phyloP scores from a whole-genome alignment of 2,113 vertebrate genomes.

The Jaculus jaculus region DNA sequence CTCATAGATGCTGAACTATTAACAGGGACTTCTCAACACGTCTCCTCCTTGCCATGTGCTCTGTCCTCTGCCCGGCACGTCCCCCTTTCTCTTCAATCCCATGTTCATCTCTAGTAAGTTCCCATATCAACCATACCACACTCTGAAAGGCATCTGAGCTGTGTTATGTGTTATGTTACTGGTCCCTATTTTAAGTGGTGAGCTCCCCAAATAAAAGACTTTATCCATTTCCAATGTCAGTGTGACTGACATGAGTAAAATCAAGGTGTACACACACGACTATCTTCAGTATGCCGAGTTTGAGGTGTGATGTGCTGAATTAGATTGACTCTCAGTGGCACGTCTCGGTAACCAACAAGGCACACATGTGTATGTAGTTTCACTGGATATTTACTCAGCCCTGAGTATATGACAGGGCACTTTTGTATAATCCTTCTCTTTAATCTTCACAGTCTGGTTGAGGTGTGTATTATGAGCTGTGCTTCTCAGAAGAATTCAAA shows the following conservation, averaged over 20 bases:
- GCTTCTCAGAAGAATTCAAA: conserved; percentile 44
- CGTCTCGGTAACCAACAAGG: neutral
- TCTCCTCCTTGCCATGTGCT: neutral
- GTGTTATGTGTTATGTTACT: too few relatives aligned
- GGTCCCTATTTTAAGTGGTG: neutral
- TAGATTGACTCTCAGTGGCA: neutral
- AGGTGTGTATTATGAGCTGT: neutral
- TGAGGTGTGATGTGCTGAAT: neutral
- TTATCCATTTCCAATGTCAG: neutral
- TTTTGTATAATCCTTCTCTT: conserved; percentile 9
- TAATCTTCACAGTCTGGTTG: neutral
- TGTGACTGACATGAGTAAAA: neutral
- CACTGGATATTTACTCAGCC: neutral
- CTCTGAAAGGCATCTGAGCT: neutral
- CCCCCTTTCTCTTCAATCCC: neutral
- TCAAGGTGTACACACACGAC: neutral
- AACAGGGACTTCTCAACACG: neutral
- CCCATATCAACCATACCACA: neutral
- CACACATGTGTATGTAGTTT: neutral
- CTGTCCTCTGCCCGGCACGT: neutral
- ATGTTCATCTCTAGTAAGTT: neutral
- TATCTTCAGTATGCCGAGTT: neutral
- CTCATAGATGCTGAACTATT: neutral
- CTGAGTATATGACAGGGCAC: neutral
- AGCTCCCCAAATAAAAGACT: neutral